Percentiles rank a stretch among this genome's conserved stretches.
Conservation (phyloP, 2,888 invertebrate species). For the Parochlus steinenii region DNA sequence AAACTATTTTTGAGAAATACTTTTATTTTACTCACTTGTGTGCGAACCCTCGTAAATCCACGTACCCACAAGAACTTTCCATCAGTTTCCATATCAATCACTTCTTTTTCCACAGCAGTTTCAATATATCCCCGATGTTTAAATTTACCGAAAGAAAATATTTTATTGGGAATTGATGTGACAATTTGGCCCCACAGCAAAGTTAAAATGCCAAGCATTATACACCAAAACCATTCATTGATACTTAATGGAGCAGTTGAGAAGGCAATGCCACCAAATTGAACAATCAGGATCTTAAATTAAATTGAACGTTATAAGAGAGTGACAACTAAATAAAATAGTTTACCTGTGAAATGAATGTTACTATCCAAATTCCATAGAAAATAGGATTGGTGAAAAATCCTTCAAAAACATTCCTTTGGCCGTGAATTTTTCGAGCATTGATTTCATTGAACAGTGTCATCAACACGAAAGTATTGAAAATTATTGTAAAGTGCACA, state of each 20-base stretch:
- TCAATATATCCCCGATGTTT: too few species aligned
- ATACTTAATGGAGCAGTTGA: constrained; percentile 54
- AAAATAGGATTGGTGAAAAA: constrained; percentile 73
- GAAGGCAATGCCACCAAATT: constrained; percentile 68
- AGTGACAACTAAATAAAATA: too few species aligned
- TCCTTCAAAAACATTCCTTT: constrained; percentile 72
- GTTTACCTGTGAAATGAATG: constrained; percentile 55
- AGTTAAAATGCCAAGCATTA: constrained; percentile 65
- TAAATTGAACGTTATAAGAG: too few species aligned
- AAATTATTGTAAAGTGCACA: constrained; percentile 46
- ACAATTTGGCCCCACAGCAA: constrained; percentile 72
- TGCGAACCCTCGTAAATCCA: constrained; percentile 88
- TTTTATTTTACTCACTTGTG: constrained; percentile 89
- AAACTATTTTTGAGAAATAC: too few species aligned
- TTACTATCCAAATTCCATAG: constrained; percentile 68
- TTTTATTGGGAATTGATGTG: constrained; percentile 63
- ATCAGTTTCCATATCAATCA: too few species aligned
- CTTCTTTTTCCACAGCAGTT: too few species aligned
- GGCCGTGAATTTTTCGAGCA: constrained; percentile 78
- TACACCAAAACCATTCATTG: constrained; percentile 76
- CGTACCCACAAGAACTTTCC: constrained; percentile 99
- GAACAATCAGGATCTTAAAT: constrained; percentile 62
- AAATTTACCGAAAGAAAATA: too few species aligned
- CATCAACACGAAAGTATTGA: constrained; percentile 58
- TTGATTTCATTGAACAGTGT: constrained; percentile 84